Conservation (phyloP, 2,888 invertebrate species). For the Steinernema scapterisci region DNA sequence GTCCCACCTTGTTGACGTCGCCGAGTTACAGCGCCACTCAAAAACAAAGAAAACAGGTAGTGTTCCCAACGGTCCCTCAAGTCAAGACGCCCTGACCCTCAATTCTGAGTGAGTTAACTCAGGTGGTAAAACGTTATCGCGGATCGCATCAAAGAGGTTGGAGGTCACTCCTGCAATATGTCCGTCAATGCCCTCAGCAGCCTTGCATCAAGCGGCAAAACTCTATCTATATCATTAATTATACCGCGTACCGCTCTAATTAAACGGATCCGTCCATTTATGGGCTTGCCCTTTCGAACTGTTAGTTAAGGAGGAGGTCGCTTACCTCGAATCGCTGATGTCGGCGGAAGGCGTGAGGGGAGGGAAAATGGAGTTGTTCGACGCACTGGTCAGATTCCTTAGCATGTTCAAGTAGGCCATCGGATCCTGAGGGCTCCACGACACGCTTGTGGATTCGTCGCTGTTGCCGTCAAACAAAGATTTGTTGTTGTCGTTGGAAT, state of each 20-base stretch:
- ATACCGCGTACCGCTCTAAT: constrained; percentile 30
- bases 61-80: neutral
- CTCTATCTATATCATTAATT: constrained; percentile 32
- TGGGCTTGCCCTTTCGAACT: constrained; percentile 14
- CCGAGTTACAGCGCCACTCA: neutral
- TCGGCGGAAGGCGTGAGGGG: neutral
- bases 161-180: constrained; percentile 28
- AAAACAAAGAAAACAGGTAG: neutral
- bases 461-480: constrained; percentile 1
- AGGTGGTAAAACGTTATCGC: constrained; percentile 32
- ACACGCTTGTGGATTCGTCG: constrained; percentile 20
- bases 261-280: constrained; percentile 25
- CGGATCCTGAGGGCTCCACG: constrained; percentile 23
- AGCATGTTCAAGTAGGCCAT: constrained; percentile 28
- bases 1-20: neutral
- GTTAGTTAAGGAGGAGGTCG: neutral
- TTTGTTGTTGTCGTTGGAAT: constrained; percentile 1
- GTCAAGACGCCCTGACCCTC: neutral
- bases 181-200: constrained; percentile 17
- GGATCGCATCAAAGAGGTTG: constrained; percentile 26
- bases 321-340: constrained; percentile 25
- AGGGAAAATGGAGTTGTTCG: neutral
- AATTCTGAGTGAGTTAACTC: constrained; percentile 19
- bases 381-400: neutral
- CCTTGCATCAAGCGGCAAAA: constrained; percentile 27